Conservation (phyloP, 2,888 invertebrate species). For the Latrodectus hesperus region DNA sequence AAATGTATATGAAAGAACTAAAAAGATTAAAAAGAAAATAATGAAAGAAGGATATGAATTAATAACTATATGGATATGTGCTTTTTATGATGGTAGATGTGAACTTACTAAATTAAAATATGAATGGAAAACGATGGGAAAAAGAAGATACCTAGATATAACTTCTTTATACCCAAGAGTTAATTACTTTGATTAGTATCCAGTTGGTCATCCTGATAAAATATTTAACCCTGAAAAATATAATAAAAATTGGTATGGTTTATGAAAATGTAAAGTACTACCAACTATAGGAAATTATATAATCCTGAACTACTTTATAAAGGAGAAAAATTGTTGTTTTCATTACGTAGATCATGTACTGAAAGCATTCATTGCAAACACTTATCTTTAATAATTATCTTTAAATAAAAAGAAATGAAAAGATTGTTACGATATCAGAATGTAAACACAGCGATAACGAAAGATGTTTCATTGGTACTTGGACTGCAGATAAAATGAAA, state of each 20-base stretch:
- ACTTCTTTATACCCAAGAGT: too few species aligned
- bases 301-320: not conserved
- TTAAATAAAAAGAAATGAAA: slow-evolving; percentile 5
- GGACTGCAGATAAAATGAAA: too few species aligned
- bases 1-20: too few species aligned
- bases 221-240: too few species aligned
- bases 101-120: slow-evolving; percentile 10
- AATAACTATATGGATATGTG: too few species aligned
- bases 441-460: not conserved
- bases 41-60: too few species aligned
- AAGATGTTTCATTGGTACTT: too few species aligned
- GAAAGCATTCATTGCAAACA: too few species aligned
- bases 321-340: not conserved
- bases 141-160: not conserved
- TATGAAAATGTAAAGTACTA: not conserved
- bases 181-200: too few species aligned
- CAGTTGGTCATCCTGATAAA: too few species aligned
- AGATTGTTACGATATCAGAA: not conserved
- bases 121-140: not conserved
- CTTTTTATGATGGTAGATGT: not conserved
- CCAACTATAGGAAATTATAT: not conserved
- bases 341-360: slow-evolving; percentile 1
- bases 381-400: too few species aligned
- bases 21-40: too few species aligned
- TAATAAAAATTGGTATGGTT: slow-evolving; percentile 5